Evolutionary conservation across 2,888 invertebrate species (phyloP).

Genomic region (Toxonevra muliebris): DNA sequence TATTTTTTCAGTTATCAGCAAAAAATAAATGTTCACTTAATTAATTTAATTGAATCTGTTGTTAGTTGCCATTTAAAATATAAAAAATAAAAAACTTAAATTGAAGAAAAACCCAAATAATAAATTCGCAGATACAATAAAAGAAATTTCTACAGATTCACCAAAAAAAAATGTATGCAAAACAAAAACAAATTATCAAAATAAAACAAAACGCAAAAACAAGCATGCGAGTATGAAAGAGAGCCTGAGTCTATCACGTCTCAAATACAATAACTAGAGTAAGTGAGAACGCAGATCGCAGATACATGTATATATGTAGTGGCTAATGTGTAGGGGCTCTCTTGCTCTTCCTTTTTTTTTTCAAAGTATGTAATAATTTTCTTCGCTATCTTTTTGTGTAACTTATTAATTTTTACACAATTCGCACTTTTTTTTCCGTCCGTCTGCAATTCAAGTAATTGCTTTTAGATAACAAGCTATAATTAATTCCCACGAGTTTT

Average conservation of each 20-base stretch:
- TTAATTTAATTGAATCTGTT: not conserved
- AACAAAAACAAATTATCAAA: slow-evolving; percentile 3
- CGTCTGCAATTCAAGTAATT: too few species aligned
- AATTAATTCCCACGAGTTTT: too few species aligned
- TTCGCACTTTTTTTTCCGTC: too few species aligned
- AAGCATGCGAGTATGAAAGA: not conserved
- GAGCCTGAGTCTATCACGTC: not conserved
- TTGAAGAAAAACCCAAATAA: not conserved
- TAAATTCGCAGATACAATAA: not conserved
- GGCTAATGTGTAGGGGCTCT: too few species aligned
- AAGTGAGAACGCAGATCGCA: not conserved
- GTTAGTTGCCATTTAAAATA: too few species aligned
- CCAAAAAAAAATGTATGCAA: slow-evolving; percentile 3
- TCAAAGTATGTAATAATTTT: not conserved
- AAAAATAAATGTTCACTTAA: not conserved
- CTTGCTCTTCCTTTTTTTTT: too few species aligned
- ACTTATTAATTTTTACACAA: too few species aligned
- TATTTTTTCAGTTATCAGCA: too few species aligned
- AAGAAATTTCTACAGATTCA: not conserved
- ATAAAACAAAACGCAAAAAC: not conserved
- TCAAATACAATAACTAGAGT: not conserved
- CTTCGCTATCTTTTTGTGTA: not conserved
- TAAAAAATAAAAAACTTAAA: not conserved
- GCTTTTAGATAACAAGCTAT: too few species aligned
- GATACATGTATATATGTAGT: too few species aligned